These are phyloP conservation scores for Phenganax marumi DNA, from an alignment of 92 coral and sea anemone genomes.

Conservation along the genomic window DNA sequence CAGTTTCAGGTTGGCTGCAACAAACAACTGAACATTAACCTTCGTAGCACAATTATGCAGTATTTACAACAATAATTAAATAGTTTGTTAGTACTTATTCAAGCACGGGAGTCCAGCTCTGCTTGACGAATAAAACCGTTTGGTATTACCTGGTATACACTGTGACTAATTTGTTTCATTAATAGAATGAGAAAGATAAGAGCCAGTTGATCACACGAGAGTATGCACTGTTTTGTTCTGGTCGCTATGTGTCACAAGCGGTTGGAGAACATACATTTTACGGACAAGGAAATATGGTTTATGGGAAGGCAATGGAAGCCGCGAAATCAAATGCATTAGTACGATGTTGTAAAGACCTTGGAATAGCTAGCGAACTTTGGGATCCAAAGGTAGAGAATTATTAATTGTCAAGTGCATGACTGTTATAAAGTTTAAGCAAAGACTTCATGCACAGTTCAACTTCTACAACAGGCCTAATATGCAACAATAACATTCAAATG, in stretches of 20 bases:
- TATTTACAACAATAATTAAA: too few relatives aligned
- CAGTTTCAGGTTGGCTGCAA: constrained; percentile 83
- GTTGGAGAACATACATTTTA: constrained; percentile 97
- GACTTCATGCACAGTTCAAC: too few relatives aligned
- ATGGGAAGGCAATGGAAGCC: constrained; percentile 98
- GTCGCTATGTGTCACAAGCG: constrained; percentile 90
- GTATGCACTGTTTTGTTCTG: constrained; percentile 91
- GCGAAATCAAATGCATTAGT: constrained; percentile 97
- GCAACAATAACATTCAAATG: too few relatives aligned
- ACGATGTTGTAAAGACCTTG: constrained; percentile 98
- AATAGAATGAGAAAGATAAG: constrained; percentile 88
- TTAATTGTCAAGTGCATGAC: not conserved
- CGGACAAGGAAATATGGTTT: constrained; percentile 84
- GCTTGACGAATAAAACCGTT: too few relatives aligned
- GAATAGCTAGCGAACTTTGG: constrained; percentile 98
- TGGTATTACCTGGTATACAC: too few relatives aligned
- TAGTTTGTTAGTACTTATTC: too few relatives aligned
- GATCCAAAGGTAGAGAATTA: constrained; percentile 80
- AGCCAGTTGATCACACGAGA: constrained; percentile 95
- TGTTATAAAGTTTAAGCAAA: too few relatives aligned
- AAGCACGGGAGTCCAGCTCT: too few relatives aligned
- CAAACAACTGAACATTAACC: too few relatives aligned
- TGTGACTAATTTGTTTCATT: not conserved
- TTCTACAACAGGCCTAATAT: too few relatives aligned
- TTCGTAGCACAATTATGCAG: too few relatives aligned